phyloP scores from a whole-genome alignment of 2,888 invertebrate genomes.

The Carcina quercana region DNA sequence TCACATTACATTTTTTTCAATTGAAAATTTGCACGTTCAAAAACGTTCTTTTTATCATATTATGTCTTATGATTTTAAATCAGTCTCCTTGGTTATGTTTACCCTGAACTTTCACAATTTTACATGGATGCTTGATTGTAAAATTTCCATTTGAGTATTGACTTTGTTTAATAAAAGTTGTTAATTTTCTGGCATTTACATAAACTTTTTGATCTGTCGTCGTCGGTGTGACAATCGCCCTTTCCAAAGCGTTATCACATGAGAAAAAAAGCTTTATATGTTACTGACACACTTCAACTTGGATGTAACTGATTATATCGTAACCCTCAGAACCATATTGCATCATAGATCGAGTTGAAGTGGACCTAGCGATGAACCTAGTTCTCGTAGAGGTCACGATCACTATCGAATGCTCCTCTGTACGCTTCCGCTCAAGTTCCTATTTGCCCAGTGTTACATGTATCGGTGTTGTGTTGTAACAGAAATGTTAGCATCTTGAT shows the following conservation, averaged over 20 bases:
- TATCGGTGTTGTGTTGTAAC: slow-evolving; percentile 53
- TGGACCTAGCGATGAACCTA: slow-evolving; percentile 24
- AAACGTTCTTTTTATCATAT: slow-evolving; percentile 34
- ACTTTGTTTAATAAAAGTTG: slow-evolving; percentile 2
- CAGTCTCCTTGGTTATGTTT: too few species aligned
- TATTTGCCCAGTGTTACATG: slow-evolving; percentile 26
- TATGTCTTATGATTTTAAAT: slow-evolving; percentile 37
- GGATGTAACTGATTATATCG: slow-evolving; percentile 7
- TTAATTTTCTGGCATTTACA: slow-evolving; percentile 11
- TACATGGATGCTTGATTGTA: slow-evolving; percentile 58
- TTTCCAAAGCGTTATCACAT: slow-evolving; percentile 52
- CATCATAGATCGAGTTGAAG: slow-evolving; percentile 22
- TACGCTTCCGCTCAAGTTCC: slow-evolving; percentile 55
- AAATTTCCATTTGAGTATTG: slow-evolving; percentile 28
- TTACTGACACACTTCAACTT: slow-evolving; percentile 39
- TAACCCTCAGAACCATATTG: not conserved
- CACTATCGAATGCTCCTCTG: slow-evolving; percentile 40
- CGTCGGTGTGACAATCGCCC: slow-evolving; percentile 67
- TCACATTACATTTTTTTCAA: slow-evolving; percentile 43
- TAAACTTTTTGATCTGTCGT: slow-evolving; percentile 35
- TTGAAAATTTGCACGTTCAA: slow-evolving; percentile 49
- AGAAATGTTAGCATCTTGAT: slow-evolving; percentile 25
- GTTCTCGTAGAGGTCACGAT: slow-evolving; percentile 16
- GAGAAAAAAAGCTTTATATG: slow-evolving; percentile 42
- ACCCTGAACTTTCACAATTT: slow-evolving; percentile 51